phyloP scores from a whole-genome alignment of 2,888 invertebrate genomes.

The Catonia carolina region DNA sequence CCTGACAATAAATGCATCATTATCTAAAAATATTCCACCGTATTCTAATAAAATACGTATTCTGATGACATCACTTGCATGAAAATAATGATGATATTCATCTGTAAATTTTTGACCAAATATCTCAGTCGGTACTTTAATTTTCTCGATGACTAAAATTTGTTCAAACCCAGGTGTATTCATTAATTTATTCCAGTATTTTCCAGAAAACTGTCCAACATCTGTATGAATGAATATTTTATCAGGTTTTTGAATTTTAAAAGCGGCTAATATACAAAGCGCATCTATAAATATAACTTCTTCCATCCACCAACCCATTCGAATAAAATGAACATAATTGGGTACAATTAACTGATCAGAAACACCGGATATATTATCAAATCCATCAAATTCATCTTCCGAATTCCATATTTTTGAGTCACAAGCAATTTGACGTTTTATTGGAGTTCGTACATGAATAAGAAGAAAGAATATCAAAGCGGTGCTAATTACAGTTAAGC shows the following conservation, averaged over 20 bases:
- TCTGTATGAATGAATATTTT: conserved; percentile 38
- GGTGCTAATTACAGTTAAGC: too few species aligned
- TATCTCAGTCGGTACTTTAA: conserved; percentile 12
- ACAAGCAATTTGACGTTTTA: too few species aligned
- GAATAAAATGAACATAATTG: conserved; percentile 38
- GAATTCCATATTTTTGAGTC: neutral
- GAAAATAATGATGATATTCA: neutral
- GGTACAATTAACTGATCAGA: conserved; percentile 35
- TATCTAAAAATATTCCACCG: conserved; percentile 1
- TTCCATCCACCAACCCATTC: conserved; percentile 28
- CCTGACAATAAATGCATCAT: neutral
- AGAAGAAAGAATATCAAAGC: too few species aligned
- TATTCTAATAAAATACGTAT: neutral
- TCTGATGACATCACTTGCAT: neutral
- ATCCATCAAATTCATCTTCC: conserved; percentile 22
- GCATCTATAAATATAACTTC: conserved; percentile 30
- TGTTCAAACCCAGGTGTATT: conserved; percentile 22
- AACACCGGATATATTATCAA: conserved; percentile 34
- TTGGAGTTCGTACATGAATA: too few species aligned
- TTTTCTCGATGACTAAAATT: conserved; percentile 3
- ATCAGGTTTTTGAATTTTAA: conserved; percentile 36
- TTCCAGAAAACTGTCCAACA: conserved; percentile 28
- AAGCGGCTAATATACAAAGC: conserved; percentile 31
- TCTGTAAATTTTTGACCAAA: conserved; percentile 15
- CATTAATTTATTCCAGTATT: conserved; percentile 31